Base-by-base conservation (phyloP, 1,140 invertebrate species). In the Metaphire vulgaris region DNA sequence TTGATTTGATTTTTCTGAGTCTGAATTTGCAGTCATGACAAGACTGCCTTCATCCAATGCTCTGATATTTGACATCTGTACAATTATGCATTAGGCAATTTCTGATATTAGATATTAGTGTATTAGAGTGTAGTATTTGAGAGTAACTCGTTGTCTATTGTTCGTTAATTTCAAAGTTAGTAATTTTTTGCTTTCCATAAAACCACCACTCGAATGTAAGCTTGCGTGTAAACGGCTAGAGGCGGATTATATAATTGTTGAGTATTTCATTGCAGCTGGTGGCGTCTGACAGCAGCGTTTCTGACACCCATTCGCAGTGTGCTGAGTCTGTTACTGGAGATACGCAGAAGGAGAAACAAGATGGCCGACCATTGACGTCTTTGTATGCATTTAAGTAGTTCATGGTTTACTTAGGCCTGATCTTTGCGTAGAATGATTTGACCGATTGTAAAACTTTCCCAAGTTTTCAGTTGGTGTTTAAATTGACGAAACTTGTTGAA, bases 251-350 rank as follows among this genome's bases (percentile, higher is more conserved):
- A 21, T 12, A 6, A 12, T 56, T 56, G 6, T 56, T 56, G 41
- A 12, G 41, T 56, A 56, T 12, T 21, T 56, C 6, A 12, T 56
- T 6, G 21, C 82, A 93, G 92, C 86, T 97, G 80, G 95, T 98
- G 32, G 94, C 94, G n/a, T 93, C 94, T 30, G 95, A 98, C 83
- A 94, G 93, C 75, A 96, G 94, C 75, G 92, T 95, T 21, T 96
- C 94, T 2, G 94, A 96, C 72, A 73, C 32, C 1, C 72, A 73
- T 29, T 73, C 72, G 0, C 72, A 73, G 41, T 73, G 72, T 73
- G 72, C 72, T 69, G 93, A 95, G 21, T 56, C 41, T 12, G 41
- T 56, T 6, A 12, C 41, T 56, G 41, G 41, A 56, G 41, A 56
- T 56, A 21, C 41, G 21, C 41, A 6, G 21, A 56, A 56, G 41